Evolutionary conservation across 2,797 vertebrate species (phyloP).

Genomic region (Eulemur coronatus): DNA sequence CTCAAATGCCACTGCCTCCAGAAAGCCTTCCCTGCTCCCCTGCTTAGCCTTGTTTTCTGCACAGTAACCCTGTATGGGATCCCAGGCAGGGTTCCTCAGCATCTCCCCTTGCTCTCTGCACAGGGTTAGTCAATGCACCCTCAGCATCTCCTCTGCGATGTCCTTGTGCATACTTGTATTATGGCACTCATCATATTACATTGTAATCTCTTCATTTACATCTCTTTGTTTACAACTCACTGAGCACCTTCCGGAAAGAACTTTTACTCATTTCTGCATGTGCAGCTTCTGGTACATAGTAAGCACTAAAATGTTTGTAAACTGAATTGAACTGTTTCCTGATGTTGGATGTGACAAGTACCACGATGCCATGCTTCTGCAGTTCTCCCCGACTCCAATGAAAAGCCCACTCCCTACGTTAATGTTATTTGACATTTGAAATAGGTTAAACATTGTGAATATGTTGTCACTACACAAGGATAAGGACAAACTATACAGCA

Average conservation of each 20-base stretch:
- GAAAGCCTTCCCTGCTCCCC: background rate
- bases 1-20: background rate
- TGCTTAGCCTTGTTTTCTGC: background rate
- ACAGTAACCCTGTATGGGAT: background rate
- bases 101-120: background rate
- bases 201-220: constrained; percentile 19
- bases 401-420: background rate
- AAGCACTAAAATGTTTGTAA: constrained; percentile 14
- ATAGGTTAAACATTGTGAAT: background rate
- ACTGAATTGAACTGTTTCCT: background rate
- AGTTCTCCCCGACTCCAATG: background rate
- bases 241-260: constrained; percentile 16
- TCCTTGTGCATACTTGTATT: background rate
- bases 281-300: background rate
- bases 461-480: background rate
- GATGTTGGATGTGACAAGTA: background rate
- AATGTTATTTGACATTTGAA: constrained; percentile 48
- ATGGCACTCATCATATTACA: background rate
- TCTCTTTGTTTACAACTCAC: constrained; percentile 37
- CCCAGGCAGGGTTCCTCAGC: background rate
- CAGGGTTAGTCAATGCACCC: too few species aligned
- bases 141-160: background rate
- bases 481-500: background rate
- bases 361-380: background rate
- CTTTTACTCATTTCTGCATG: constrained; percentile 24